Conservation (phyloP, 2,797 vertebrate species). For the Neomorphus geoffroyi region DNA sequence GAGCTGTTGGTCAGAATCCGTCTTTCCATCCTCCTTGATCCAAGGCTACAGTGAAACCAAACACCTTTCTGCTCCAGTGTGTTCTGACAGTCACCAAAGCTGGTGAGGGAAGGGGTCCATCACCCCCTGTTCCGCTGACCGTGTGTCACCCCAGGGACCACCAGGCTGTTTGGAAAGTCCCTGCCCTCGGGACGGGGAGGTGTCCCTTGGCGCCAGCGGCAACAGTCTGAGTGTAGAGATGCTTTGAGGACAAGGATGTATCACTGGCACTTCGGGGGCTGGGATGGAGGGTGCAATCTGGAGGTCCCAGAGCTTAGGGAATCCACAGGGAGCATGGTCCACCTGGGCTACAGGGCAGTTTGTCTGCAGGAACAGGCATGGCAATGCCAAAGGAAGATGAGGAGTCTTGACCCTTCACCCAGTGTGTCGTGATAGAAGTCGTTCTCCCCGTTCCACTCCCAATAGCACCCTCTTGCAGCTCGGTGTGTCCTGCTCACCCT, state of each 20-base stretch:
- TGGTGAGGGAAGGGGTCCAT: neutral
- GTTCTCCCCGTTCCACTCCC: neutral
- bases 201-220: neutral
- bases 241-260: neutral
- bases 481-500: neutral
- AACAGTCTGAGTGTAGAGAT: neutral
- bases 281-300: neutral
- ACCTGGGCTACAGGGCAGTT: neutral
- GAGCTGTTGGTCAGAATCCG: slow-evolving; percentile 24
- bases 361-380: neutral
- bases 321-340: neutral
- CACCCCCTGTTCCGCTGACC: neutral
- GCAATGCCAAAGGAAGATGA: neutral
- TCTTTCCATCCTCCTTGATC: slow-evolving; percentile 58
- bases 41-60: slow-evolving; percentile 62
- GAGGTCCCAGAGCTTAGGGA: neutral
- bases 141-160: neutral
- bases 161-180: neutral
- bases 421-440: neutral
- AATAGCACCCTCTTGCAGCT: neutral
- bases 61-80: slow-evolving; percentile 46
- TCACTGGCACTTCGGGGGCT: neutral
- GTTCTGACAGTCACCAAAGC: neutral
- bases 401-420: neutral
- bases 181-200: neutral